These are phyloP conservation scores for Camponotus floridanus DNA, from an alignment of 1,140 invertebrate genomes.

Conservation along the genomic window DNA sequence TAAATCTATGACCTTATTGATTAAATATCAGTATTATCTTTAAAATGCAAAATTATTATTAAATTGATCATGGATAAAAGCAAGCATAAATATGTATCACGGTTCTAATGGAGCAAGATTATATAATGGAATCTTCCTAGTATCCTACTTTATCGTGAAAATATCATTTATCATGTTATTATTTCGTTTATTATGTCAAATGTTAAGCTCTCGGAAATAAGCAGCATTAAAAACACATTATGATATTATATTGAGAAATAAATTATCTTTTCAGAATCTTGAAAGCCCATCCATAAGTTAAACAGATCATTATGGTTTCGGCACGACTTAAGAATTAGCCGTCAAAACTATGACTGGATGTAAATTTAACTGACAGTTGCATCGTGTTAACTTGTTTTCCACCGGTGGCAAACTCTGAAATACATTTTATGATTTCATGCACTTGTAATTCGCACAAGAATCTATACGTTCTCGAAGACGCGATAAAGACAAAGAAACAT, in stretches of 20 bases:
- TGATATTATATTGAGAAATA: background rate
- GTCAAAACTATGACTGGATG: background rate
- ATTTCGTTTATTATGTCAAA: background rate
- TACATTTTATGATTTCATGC: constrained; percentile 24
- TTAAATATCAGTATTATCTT: constrained; percentile 6
- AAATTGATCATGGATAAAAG: background rate
- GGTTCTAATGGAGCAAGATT: background rate
- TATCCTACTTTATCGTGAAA: background rate
- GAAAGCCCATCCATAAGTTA: background rate
- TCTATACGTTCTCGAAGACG: background rate
- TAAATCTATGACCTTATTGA: background rate
- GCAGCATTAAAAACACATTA: background rate
- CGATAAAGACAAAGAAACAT: constrained; percentile 7
- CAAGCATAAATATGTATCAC: background rate
- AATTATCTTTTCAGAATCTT: background rate
- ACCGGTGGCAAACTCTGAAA: constrained; percentile 26
- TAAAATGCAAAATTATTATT: constrained; percentile 5
- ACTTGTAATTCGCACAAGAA: constrained; percentile 34
- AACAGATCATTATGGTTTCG: background rate
- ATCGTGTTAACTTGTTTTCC: constrained; percentile 24
- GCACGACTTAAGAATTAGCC: background rate
- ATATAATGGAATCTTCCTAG: background rate
- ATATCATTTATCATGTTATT: background rate
- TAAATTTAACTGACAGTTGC: constrained; percentile 31
- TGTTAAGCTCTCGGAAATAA: background rate